Evolutionary conservation across 2,113 vertebrate species (phyloP).

Genomic region (Rhineura floridana): DNA sequence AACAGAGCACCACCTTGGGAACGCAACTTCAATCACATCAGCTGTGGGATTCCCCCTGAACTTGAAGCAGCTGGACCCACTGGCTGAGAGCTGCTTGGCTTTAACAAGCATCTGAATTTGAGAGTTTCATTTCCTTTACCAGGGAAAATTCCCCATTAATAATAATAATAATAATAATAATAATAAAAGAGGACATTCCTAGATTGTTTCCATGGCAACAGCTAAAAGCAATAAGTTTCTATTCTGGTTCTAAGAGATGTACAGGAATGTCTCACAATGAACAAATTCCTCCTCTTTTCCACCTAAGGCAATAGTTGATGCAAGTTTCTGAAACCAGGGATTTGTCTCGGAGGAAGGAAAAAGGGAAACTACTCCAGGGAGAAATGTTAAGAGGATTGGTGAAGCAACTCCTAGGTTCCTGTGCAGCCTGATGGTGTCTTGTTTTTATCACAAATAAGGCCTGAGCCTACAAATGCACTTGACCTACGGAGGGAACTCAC

Average conservation of each 20-base stretch:
- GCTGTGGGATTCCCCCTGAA: not conserved
- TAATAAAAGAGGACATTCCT: not conserved
- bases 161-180: no score
- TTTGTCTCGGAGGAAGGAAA: not conserved
- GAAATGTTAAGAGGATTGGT: not conserved
- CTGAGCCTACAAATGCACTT: not conserved
- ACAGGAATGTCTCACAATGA: not conserved
- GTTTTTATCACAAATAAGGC: not conserved
- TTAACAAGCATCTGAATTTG: not conserved
- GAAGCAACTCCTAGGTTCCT: not conserved
- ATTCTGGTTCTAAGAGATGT: not conserved
- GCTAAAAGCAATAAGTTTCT: not conserved
- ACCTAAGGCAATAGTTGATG: not conserved
- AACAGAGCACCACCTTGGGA: no score
- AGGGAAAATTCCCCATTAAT: not conserved
- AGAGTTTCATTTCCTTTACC: not conserved
- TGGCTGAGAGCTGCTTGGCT: not conserved
- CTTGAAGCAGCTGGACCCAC: not conserved
- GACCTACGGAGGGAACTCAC: not conserved
- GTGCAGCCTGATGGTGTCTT: not conserved
- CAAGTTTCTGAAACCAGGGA: not conserved
- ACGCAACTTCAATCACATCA: not conserved
- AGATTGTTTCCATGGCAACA: slow-evolving; percentile 13
- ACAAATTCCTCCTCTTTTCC: not conserved
- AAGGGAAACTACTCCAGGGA: not conserved